These are phyloP conservation scores for Corvus moneduloides DNA, from an alignment of 2,113 vertebrate species.

Conservation along the genomic window DNA sequence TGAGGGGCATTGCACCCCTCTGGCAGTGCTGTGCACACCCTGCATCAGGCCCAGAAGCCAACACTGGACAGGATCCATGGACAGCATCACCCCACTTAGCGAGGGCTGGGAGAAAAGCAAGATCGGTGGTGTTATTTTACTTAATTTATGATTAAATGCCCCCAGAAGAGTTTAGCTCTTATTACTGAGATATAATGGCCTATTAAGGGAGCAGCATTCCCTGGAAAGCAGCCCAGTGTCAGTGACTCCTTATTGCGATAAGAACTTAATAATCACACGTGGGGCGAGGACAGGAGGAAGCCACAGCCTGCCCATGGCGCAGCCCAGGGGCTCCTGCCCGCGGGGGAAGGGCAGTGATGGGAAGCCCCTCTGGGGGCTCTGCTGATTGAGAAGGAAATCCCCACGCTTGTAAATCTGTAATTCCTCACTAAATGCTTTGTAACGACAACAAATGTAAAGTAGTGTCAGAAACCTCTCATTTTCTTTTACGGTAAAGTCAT, in stretches of 20 bases:
- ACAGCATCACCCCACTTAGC: not conserved
- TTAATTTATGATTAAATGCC: constrained; percentile 64
- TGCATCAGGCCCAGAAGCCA: not conserved
- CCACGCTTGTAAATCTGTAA: constrained; percentile 2
- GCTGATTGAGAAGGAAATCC: constrained; percentile 36
- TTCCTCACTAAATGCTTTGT: constrained; percentile 20
- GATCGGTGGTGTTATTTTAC: constrained; percentile 41
- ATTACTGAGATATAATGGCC: constrained; percentile 52
- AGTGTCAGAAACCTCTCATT: constrained; percentile 15
- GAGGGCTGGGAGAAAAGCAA: not conserved
- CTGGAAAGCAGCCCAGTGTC: constrained; percentile 63
- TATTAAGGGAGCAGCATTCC: constrained; percentile 65
- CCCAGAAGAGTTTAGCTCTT: constrained; percentile 65
- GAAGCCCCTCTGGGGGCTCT: not conserved
- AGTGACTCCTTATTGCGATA: constrained; percentile 61
- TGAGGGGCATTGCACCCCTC: not conserved
- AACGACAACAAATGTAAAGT: constrained; percentile 18
- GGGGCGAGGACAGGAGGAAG: constrained; percentile 42
- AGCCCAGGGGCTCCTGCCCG: not conserved
- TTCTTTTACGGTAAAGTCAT: constrained; percentile 15
- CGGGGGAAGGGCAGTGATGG: not conserved
- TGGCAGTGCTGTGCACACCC: not conserved
- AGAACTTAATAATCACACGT: constrained; percentile 64
- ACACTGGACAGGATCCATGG: not conserved
- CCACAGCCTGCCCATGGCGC: not conserved